These are phyloP conservation scores for Epirrhoe alternata DNA, from an alignment of 2,888 invertebrate species.

Conservation along the genomic window DNA sequence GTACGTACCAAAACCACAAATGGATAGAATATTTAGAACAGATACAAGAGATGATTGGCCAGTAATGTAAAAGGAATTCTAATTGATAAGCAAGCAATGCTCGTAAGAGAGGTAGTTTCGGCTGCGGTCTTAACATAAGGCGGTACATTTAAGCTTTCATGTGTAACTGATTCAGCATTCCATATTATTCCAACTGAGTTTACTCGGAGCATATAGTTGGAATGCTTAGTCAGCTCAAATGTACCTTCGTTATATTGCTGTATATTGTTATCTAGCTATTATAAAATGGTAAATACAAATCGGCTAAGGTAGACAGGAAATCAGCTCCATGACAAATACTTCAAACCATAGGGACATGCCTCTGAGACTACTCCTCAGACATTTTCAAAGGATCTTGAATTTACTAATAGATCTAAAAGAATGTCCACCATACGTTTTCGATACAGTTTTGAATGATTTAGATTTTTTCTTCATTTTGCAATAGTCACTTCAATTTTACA, in stretches of 20 bases:
- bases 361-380: too few species aligned
- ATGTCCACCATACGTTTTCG: background rate
- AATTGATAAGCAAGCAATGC: background rate
- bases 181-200: background rate
- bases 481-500: background rate
- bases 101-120: background rate
- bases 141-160: background rate
- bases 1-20: too few species aligned
- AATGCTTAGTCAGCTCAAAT: background rate
- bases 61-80: background rate
- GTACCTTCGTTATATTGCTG: constrained; percentile 5
- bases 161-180: background rate
- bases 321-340: constrained; percentile 5
- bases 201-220: background rate
- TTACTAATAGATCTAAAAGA: too few species aligned
- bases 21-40: too few species aligned
- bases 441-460: background rate
- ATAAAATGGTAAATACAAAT: background rate
- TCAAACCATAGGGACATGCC: background rate
- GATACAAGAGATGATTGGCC: background rate
- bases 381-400: too few species aligned
- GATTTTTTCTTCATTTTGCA: background rate
- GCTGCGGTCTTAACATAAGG: background rate
- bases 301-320: background rate
- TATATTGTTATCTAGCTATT: constrained; percentile 9